Conservation (phyloP, 2,888 invertebrate species). For the Cryptosula pallasiana region DNA sequence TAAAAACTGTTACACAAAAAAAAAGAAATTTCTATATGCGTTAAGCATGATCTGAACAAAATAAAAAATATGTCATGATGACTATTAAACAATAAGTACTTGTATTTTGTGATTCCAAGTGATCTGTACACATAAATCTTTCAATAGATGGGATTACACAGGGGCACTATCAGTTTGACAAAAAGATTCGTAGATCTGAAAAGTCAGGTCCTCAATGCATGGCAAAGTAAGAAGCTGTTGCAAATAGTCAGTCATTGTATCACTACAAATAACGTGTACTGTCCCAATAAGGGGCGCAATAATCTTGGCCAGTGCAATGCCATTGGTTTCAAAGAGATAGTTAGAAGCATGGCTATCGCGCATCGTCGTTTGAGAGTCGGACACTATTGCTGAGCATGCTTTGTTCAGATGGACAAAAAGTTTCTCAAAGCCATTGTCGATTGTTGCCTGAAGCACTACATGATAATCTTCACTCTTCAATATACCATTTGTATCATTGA, state of each 20-base stretch:
- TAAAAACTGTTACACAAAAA: too few species aligned
- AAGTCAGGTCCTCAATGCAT: neutral
- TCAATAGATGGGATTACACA: too few species aligned
- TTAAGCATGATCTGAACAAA: too few species aligned
- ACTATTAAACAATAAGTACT: too few species aligned
- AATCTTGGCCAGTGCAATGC: neutral
- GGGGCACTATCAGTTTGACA: too few species aligned
- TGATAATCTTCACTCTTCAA: slow-evolving; percentile 7
- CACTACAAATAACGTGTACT: slow-evolving; percentile 2
- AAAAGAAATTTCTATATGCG: too few species aligned
- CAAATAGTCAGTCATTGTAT: slow-evolving; percentile 7
- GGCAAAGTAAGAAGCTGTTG: slow-evolving; percentile 1
- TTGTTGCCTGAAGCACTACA: neutral
- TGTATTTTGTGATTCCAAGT: too few species aligned
- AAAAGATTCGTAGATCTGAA: slow-evolving; percentile 5
- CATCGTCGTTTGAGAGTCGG: neutral
- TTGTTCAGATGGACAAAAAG: neutral
- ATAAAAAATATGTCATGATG: too few species aligned
- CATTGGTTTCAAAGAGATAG: neutral
- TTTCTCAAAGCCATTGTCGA: neutral
- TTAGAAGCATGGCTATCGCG: neutral
- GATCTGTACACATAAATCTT: too few species aligned
- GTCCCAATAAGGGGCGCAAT: neutral
- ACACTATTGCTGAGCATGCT: neutral
- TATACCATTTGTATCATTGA: neutral